phyloP scores from a whole-genome alignment of 2,888 invertebrate species.

The Eucriotettix oculatus region DNA sequence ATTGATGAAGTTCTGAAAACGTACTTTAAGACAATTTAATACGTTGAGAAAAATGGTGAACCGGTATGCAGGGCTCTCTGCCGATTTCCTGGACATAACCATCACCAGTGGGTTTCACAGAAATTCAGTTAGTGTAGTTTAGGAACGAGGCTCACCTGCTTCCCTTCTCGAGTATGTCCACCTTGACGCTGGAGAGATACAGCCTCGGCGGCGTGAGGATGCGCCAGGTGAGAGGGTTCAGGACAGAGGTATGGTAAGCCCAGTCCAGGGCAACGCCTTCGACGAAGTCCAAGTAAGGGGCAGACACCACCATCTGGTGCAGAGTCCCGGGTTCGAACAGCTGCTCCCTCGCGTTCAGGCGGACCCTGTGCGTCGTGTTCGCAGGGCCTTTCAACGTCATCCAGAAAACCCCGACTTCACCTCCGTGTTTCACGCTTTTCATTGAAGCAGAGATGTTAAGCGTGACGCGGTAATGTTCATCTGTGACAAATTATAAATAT shows the following conservation, averaged over 20 bases:
- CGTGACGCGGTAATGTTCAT: background rate
- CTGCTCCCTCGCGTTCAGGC: background rate
- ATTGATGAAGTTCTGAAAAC: no score
- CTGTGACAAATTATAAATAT: background rate
- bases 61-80: no score
- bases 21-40: no score
- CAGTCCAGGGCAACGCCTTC: conserved; percentile 54
- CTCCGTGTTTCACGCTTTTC: background rate
- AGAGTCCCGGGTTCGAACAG: conserved; percentile 40
- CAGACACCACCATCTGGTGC: conserved; percentile 49
- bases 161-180: conserved; percentile 55
- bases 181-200: conserved; percentile 49
- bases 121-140: no score
- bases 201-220: conserved; percentile 55
- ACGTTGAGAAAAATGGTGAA: no score
- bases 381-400: background rate
- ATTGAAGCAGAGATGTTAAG: background rate
- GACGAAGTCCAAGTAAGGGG: conserved; percentile 47
- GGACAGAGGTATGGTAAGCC: conserved; percentile 59
- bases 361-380: background rate
- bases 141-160: conserved; percentile 34
- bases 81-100: no score
- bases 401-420: background rate
- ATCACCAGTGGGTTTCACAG: no score
- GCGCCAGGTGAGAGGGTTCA: conserved; percentile 75